Conservation (phyloP, 2,113 vertebrate genomes). For the Halcyon senegalensis region DNA sequence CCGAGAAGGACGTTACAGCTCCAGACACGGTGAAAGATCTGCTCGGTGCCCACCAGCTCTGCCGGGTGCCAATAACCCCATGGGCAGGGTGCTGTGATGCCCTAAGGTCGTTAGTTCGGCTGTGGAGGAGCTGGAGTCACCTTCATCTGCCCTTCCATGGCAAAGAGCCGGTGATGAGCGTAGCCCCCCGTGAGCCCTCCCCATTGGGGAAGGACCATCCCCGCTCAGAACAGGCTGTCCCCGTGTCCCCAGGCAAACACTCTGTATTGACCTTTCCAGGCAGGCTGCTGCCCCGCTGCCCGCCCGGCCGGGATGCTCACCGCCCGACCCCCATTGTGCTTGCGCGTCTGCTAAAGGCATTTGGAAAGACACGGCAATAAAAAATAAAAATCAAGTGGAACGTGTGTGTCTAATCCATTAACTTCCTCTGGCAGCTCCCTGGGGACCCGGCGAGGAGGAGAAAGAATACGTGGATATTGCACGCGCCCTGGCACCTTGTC, state of each 20-base stretch:
- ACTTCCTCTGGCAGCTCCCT: conserved; percentile 58
- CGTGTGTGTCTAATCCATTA: conserved; percentile 53
- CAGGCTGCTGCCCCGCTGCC: not conserved
- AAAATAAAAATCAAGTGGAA: conserved; percentile 37
- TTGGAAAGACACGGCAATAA: conserved; percentile 56
- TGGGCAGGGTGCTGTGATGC: not conserved
- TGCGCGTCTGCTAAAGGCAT: conserved; percentile 26
- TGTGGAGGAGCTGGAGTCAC: not conserved
- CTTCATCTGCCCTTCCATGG: fast-evolving
- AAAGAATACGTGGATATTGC: conserved; percentile 81
- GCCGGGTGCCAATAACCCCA: fast-evolving
- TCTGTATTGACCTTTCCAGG: not conserved
- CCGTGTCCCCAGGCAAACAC: not conserved
- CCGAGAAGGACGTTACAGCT: not conserved
- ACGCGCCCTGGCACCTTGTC: conserved; percentile 68
- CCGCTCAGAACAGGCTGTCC: not conserved
- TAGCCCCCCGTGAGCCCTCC: not conserved
- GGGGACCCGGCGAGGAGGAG: conserved; percentile 32
- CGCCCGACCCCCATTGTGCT: conserved; percentile 15
- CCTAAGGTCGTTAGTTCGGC: fast-evolving
- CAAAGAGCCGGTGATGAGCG: not conserved
- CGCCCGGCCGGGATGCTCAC: not conserved
- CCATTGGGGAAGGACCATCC: not conserved
- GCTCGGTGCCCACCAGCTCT: fast-evolving
- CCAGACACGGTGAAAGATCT: fast-evolving